phyloP scores from a whole-genome alignment of 2,113 vertebrate genomes.

The Stegastes partitus region DNA sequence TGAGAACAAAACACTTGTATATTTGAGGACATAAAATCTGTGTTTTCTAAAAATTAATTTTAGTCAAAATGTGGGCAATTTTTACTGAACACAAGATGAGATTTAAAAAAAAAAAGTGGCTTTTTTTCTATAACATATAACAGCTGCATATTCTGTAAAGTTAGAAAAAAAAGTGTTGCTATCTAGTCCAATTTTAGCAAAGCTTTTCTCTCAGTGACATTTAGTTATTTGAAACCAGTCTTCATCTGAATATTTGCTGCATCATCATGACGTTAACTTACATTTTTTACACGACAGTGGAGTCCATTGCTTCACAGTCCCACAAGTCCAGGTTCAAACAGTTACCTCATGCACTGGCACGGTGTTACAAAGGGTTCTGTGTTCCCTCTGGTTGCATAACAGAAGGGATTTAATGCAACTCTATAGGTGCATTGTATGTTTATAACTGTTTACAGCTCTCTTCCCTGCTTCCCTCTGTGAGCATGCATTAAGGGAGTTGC shows the following conservation, averaged over 20 bases:
- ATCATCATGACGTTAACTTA: constrained; percentile 2
- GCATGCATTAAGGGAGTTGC: neutral
- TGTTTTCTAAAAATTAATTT: no score
- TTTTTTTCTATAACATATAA: no score
- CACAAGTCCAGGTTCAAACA: constrained; percentile 8
- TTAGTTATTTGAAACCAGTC: neutral
- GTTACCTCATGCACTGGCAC: neutral
- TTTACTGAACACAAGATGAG: no score
- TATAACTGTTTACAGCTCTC: constrained; percentile 2
- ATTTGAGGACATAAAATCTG: no score
- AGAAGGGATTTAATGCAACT: constrained; percentile 45
- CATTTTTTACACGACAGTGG: constrained; percentile 2
- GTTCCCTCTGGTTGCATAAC: constrained; percentile 60
- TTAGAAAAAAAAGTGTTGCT: neutral
- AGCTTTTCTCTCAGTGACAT: neutral
- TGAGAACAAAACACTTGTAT: no score
- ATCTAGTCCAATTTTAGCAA: neutral
- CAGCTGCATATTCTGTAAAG: no score
- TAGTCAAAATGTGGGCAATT: no score
- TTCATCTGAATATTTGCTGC: neutral
- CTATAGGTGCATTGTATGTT: constrained; percentile 45
- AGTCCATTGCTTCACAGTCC: neutral
- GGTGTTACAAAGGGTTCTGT: constrained; percentile 62
- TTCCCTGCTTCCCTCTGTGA: neutral
- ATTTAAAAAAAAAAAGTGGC: no score